Base-by-base conservation (phyloP, 2,888 invertebrate genomes). In the Neelides folsomi region DNA sequence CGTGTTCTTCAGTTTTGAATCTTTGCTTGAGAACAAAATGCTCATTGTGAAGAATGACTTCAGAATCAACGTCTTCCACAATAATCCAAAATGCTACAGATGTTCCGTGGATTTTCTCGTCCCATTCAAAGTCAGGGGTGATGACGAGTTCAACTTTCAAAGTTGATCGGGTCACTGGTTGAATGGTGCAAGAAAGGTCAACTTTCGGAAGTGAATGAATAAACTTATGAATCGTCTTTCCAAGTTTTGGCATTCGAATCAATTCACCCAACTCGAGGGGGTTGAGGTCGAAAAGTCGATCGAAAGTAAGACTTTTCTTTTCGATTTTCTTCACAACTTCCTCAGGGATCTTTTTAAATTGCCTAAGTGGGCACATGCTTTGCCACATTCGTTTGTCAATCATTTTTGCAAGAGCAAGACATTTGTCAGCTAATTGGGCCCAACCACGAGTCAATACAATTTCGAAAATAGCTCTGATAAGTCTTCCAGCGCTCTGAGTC, bases 351-450 rank as follows among this genome's bases (percentile, higher is more conserved):
- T 94, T 97, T 60, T 87, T 79, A 69, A 98, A 98, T 70, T 99
- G 98, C 12, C 98, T 73, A 12, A 98, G 74, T 1, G 98, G 98
- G 1, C 93, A 94, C 94, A 98, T 94, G 0, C 94, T 94, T 71
- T 97, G 95, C 98, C 98, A 99, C 94, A 97, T 95, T 35, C 97
- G 77, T 1, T 92, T 79, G 70, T 97, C 94, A 55, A 98, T 92
- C 97, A 98, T 98, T 72, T 99, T 99, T 72, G 95, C 95, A 6
- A 98, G 76, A 0, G 92, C 83, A 15, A 99, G 72, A 0, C 93
- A 84, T 70, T 97, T 98, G 69, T 97, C 95, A 1, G 94, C 90
- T 49, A 99, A 70, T 66, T 95, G 94, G 0, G 98, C 98, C 98
- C 98, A 98, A 12, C 97, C 88, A 35, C 86, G 72, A 67, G 73